Conservation (phyloP, 2,113 vertebrate species). For the human (Homo sapiens) region GRCh38 chr19:49508001-49508500, state of each 20-base stretch:
- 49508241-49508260: not conserved
- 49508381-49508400: not conserved
- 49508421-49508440: not conserved
- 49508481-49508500: not conserved
- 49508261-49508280: not conserved
- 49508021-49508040: too few species aligned
- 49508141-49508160: not conserved
- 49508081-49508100: not conserved
- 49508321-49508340: not conserved
- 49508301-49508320: not conserved
- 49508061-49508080: not conserved
- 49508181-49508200: too few species aligned
- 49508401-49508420: not conserved
- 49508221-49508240: not conserved
- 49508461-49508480: not conserved
- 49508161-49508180: not conserved
- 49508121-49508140: not conserved
- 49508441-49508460: too few species aligned
- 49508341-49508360: not conserved
- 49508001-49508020: too few species aligned
- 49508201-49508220: fast-evolving
- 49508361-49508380: not conserved
- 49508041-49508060: too few species aligned
- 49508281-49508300: not conserved
- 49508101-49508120: not conserved